These are phyloP conservation scores for Mohoua ochrocephala DNA, from an alignment of 2,113 vertebrate species.

Conservation along the genomic window DNA sequence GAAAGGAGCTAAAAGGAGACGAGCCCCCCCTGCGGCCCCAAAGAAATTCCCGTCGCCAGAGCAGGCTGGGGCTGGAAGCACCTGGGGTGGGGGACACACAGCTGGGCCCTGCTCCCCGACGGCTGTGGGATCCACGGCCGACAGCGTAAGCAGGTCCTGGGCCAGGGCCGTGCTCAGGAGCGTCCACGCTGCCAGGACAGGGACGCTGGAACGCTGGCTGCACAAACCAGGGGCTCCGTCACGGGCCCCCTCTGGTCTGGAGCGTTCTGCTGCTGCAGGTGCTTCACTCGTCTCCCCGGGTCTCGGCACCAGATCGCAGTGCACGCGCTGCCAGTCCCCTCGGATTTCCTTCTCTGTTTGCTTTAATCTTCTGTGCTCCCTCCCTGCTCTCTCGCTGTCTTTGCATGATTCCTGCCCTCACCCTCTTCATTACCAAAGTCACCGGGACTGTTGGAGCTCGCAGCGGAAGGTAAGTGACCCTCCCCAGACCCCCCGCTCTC, in stretches of 20 bases:
- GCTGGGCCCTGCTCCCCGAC: accelerated
- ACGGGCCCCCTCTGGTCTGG: neutral
- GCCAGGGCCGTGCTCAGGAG: neutral
- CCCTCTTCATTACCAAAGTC: conserved; percentile 46
- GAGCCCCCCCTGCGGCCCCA: neutral
- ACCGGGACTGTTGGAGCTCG: neutral
- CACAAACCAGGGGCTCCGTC: neutral
- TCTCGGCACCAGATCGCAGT: neutral
- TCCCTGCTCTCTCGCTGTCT: neutral
- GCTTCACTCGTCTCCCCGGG: neutral
- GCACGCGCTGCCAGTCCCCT: neutral
- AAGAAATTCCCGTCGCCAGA: neutral
- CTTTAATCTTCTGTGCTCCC: neutral
- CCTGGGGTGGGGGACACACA: accelerated
- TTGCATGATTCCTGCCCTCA: conserved; percentile 45
- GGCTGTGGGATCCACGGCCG: accelerated
- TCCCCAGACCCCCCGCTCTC: neutral
- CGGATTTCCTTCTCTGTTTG: neutral
- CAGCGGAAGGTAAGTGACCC: neutral
- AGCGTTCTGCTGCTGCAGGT: neutral
- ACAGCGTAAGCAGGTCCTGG: accelerated
- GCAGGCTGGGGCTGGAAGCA: neutral
- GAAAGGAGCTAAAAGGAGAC: neutral
- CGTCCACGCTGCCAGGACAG: accelerated
- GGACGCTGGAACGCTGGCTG: accelerated